Conservation (phyloP, 1,140 invertebrate species). For the Ditylenchus dipsaci region DNA sequence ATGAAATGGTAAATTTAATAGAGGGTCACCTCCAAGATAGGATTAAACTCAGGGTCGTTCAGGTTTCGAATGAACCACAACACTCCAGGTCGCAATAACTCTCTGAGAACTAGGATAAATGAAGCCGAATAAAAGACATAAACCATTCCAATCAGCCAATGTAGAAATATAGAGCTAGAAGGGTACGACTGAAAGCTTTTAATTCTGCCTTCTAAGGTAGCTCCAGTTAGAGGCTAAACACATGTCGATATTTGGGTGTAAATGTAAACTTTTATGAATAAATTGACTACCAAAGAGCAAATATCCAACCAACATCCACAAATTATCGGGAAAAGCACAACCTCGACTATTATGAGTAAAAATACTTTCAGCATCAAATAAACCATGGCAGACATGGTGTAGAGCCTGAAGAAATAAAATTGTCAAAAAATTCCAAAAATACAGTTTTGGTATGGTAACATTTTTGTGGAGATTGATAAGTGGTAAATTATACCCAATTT, state of each 20-base stretch:
- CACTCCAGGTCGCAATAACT: slow-evolving; percentile 69
- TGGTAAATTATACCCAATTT: too few relatives aligned
- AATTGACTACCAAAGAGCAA: slow-evolving; percentile 71
- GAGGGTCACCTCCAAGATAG: slow-evolving; percentile 63
- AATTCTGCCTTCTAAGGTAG: slow-evolving; percentile 67
- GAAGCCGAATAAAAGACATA: slow-evolving; percentile 99
- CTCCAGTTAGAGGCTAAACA: slow-evolving; percentile 34
- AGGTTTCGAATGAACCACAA: slow-evolving; percentile 71
- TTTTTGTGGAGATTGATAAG: too few relatives aligned
- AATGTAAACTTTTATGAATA: background rate
- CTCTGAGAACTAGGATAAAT: slow-evolving; percentile 83
- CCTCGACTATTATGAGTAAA: slow-evolving; percentile 83
- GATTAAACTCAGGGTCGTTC: slow-evolving; percentile 98
- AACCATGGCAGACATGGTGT: slow-evolving; percentile 81
- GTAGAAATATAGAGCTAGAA: slow-evolving; percentile 92
- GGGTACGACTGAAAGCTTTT: slow-evolving; percentile 79
- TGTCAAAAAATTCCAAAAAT: too few relatives aligned
- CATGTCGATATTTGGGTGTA: background rate
- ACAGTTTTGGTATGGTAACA: too few relatives aligned
- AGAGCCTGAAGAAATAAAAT: slow-evolving; percentile 60
- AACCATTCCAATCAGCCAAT: slow-evolving; percentile 98
- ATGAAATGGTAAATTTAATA: background rate
- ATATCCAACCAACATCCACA: slow-evolving; percentile 99
- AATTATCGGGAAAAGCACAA: slow-evolving; percentile 87
- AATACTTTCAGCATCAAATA: slow-evolving; percentile 94